These are phyloP conservation scores for Micrasema minimum DNA, from an alignment of 1,140 invertebrate genomes.

Conservation along the genomic window DNA sequence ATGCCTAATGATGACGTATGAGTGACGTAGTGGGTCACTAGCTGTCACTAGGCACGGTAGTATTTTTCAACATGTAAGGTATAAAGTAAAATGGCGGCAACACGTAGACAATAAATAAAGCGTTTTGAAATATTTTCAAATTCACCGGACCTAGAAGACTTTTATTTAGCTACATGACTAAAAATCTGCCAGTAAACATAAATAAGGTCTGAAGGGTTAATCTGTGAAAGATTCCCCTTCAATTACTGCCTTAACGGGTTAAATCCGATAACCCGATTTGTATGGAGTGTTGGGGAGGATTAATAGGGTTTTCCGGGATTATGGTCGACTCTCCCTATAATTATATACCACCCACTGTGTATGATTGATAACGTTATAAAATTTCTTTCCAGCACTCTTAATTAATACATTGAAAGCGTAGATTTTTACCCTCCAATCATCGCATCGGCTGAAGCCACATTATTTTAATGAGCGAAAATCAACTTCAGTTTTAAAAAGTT, in stretches of 20 bases:
- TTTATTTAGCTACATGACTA: conserved; percentile 29
- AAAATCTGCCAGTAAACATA: conserved; percentile 30
- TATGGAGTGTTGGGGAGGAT: conserved; percentile 27
- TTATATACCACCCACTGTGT: conserved; percentile 17
- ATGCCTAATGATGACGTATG: too few species aligned
- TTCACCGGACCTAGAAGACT: too few species aligned
- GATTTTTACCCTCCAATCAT: conserved; percentile 9
- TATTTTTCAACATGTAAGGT: too few species aligned
- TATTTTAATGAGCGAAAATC: too few species aligned
- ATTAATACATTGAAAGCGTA: conserved; percentile 9
- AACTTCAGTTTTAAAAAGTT: too few species aligned
- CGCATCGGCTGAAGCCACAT: too few species aligned
- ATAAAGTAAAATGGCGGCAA: too few species aligned
- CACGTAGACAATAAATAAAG: too few species aligned
- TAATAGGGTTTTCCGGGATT: conserved; percentile 24
- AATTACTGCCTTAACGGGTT: conserved; percentile 28
- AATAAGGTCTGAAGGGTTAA: conserved; percentile 32
- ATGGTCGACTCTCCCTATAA: conserved; percentile 19
- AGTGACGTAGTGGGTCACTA: too few species aligned
- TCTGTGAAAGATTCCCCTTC: conserved; percentile 34
- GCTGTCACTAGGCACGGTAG: too few species aligned
- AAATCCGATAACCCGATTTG: conserved; percentile 34
- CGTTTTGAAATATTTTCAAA: neutral
- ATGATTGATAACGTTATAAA: conserved; percentile 34
- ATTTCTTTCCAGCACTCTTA: neutral